These are phyloP conservation scores for Psophia crepitans DNA, from an alignment of 2,113 vertebrate genomes.

Conservation along the genomic window DNA sequence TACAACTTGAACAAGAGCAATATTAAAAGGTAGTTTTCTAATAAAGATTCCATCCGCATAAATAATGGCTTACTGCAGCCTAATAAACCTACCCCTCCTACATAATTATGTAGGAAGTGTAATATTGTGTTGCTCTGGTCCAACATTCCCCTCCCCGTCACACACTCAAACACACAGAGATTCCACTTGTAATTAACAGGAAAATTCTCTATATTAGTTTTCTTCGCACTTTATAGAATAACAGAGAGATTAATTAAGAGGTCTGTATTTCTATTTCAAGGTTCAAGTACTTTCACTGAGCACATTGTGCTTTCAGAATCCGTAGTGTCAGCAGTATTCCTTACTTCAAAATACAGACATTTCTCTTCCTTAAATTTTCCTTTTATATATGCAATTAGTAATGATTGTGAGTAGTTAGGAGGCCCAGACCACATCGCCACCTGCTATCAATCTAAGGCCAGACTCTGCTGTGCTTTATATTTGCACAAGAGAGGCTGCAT, in stretches of 20 bases:
- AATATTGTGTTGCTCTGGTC: constrained; percentile 24
- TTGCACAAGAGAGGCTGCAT: neutral
- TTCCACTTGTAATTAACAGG: constrained; percentile 55
- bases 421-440: neutral
- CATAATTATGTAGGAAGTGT: constrained; percentile 55
- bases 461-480: neutral
- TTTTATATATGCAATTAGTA: neutral
- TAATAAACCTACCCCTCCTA: constrained; percentile 59
- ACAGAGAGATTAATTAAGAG: constrained; percentile 72
- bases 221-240: constrained; percentile 63
- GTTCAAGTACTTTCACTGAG: constrained; percentile 68
- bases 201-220: constrained; percentile 59
- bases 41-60: constrained; percentile 18
- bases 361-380: neutral
- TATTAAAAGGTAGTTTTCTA: neutral
- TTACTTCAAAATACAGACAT: constrained; percentile 18
- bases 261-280: constrained; percentile 74
- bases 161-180: constrained; percentile 5
- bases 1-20: neutral
- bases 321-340: constrained; percentile 52
- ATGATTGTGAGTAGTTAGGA: neutral
- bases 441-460: neutral
- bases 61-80: constrained; percentile 32
- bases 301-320: constrained; percentile 17
- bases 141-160: constrained; percentile 19